These are phyloP conservation scores for Brachyptera risi DNA, from an alignment of 2,888 invertebrate genomes.

Conservation along the genomic window DNA sequence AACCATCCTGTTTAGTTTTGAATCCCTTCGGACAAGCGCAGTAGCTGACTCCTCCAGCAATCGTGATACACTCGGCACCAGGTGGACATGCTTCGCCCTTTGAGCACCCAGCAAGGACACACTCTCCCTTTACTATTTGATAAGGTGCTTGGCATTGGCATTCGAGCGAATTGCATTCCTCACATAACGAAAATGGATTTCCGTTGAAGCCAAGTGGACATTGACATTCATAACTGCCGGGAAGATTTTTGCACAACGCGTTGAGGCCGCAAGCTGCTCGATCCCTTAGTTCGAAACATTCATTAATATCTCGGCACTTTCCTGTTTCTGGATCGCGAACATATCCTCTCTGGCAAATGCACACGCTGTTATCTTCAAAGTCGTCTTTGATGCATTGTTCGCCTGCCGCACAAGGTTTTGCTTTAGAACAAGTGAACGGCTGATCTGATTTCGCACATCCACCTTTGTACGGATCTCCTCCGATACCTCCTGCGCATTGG, in stretches of 20 bases:
- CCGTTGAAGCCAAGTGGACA: slow-evolving; percentile 85
- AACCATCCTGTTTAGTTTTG: slow-evolving; percentile 68
- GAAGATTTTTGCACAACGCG: slow-evolving; percentile 87
- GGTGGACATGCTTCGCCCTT: slow-evolving; percentile 75
- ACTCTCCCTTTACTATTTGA: slow-evolving; percentile 76
- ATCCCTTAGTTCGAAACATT: slow-evolving; percentile 70
- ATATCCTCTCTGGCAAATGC: slow-evolving; percentile 85
- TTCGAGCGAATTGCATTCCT: slow-evolving; percentile 75
- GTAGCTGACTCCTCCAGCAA: slow-evolving; percentile 86
- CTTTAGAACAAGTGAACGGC: slow-evolving; percentile 66
- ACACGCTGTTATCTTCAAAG: slow-evolving; percentile 70
- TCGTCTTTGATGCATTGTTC: slow-evolving; percentile 82
- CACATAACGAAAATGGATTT: slow-evolving; percentile 83
- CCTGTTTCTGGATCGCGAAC: slow-evolving; percentile 68
- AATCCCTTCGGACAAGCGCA: slow-evolving; percentile 90
- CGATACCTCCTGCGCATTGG: slow-evolving; percentile 69
- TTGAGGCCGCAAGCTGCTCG: slow-evolving; percentile 82
- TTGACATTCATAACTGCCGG: slow-evolving; percentile 90
- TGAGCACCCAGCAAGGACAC: slow-evolving; percentile 79
- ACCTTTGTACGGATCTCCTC: slow-evolving; percentile 73
- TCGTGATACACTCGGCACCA: slow-evolving; percentile 86
- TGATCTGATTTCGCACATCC: slow-evolving; percentile 65
- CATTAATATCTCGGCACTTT: slow-evolving; percentile 80
- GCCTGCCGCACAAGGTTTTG: slow-evolving; percentile 74
- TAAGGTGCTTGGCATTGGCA: slow-evolving; percentile 87